Evolutionary conservation across 64 coral and sea anemone species (phyloP).

Genomic region (Montipora foliosa): DNA sequence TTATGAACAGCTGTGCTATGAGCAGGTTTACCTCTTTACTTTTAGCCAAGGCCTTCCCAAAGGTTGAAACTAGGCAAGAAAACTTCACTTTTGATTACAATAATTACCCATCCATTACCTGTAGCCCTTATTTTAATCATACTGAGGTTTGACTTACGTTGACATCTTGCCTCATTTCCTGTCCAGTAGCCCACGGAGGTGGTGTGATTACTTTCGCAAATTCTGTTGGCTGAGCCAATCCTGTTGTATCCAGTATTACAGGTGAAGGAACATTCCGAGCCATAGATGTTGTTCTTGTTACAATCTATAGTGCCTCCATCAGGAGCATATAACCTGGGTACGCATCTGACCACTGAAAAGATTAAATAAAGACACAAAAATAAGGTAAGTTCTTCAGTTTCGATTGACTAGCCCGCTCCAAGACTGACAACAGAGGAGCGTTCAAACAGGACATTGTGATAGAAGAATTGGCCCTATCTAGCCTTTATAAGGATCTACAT

Average conservation of each 20-base stretch:
- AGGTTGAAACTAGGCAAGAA: too few species aligned
- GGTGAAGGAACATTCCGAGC: slow-evolving; percentile 55
- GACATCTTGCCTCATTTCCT: slow-evolving; percentile 61
- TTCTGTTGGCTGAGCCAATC: slow-evolving; percentile 26
- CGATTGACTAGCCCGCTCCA: neutral
- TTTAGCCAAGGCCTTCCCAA: too few species aligned
- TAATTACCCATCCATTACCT: too few species aligned
- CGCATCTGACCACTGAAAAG: slow-evolving; percentile 18
- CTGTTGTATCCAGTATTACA: slow-evolving; percentile 38
- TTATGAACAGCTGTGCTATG: too few species aligned
- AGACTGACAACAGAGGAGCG: neutral
- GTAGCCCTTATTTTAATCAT: neutral
- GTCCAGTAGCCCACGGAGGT: slow-evolving; percentile 33
- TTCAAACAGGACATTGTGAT: too few species aligned
- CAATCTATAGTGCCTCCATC: slow-evolving; percentile 19
- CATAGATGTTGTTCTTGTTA: slow-evolving; percentile 45
- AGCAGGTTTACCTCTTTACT: too few species aligned
- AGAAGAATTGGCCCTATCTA: too few species aligned
- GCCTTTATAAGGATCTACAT: too few species aligned
- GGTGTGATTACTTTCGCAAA: slow-evolving; percentile 23
- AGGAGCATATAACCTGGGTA: slow-evolving; percentile 42
- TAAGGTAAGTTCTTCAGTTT: neutral
- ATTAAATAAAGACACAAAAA: neutral
- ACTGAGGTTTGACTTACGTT: slow-evolving; percentile 31
- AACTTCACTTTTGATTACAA: too few species aligned